Evolutionary conservation across 2,113 vertebrate genomes (phyloP).

Genomic region (Rhegmatorhina hoffmannsi): DNA sequence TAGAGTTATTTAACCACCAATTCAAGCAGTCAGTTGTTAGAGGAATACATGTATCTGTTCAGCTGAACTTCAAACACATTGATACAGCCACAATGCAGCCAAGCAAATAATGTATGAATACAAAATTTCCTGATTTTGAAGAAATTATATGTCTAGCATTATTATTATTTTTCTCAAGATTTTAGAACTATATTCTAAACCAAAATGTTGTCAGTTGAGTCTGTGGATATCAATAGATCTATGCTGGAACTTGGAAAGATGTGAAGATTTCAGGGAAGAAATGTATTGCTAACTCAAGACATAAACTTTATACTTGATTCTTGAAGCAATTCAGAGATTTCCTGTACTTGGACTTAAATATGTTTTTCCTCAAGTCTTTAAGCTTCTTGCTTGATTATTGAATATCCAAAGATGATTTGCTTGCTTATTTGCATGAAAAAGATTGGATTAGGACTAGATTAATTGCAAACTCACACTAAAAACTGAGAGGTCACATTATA

Average conservation of each 20-base stretch:
- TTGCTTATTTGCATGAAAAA: constrained; percentile 3
- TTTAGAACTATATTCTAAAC: neutral
- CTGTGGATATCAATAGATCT: neutral
- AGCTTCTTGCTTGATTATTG: neutral
- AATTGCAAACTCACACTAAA: neutral
- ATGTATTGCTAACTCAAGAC: neutral
- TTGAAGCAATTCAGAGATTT: neutral
- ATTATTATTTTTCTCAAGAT: neutral
- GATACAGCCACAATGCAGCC: neutral
- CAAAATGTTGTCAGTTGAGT: neutral
- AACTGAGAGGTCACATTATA: neutral
- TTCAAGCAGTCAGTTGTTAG: constrained; percentile 26
- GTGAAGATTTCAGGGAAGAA: neutral
- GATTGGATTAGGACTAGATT: neutral
- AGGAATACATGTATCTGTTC: constrained; percentile 15
- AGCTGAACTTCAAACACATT: constrained; percentile 18
- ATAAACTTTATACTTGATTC: neutral
- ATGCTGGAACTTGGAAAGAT: neutral
- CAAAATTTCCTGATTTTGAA: neutral
- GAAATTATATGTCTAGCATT: neutral
- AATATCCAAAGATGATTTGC: neutral
- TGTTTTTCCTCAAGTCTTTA: neutral
- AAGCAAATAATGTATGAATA: neutral
- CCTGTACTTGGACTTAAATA: neutral
- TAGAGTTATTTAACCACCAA: constrained; percentile 37